Evolutionary conservation across 2,797 vertebrate genomes (phyloP).

Genomic region (Protonibea diacanthus): DNA sequence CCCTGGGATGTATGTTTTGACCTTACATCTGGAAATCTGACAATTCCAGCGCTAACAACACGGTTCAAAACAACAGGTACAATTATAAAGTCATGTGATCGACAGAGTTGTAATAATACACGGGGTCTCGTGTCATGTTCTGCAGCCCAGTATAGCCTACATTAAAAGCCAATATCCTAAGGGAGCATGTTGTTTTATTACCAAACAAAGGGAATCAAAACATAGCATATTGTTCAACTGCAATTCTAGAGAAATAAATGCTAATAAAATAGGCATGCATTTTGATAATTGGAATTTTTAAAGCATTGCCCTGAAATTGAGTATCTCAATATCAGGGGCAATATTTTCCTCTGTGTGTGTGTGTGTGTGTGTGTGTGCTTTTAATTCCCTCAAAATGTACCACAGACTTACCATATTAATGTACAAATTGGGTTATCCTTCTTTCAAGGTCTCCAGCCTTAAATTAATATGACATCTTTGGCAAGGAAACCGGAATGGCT

Average conservation of each 20-base stretch:
- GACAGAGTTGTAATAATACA: background rate
- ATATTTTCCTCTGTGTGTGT: conserved; percentile 66
- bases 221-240: conserved; percentile 1
- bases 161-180: background rate
- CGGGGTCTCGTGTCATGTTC: background rate
- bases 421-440: conserved; percentile 85
- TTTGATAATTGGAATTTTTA: conserved; percentile 41
- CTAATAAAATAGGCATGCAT: conserved; percentile 29
- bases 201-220: background rate
- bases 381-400: conserved; percentile 75
- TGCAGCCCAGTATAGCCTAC: background rate
- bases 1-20: background rate
- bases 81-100: conserved; percentile 24
- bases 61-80: conserved; percentile 14
- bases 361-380: conserved; percentile 61
- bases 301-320: conserved; percentile 37
- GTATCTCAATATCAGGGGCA: conserved; percentile 44
- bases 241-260: background rate
- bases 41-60: conserved; percentile 1
- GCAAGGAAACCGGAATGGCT: conserved; percentile 82
- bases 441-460: conserved; percentile 81
- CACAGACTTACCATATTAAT: conserved; percentile 78
- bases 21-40: conserved; percentile 7
- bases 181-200: conserved; percentile 7
- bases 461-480: conserved; percentile 87